A percentile compares a stretch with the other conserved stretches of the same genome.
These are phyloP conservation scores for Heliconius erato DNA, from an alignment of 2,888 invertebrate species.

Conservation along the genomic window DNA sequence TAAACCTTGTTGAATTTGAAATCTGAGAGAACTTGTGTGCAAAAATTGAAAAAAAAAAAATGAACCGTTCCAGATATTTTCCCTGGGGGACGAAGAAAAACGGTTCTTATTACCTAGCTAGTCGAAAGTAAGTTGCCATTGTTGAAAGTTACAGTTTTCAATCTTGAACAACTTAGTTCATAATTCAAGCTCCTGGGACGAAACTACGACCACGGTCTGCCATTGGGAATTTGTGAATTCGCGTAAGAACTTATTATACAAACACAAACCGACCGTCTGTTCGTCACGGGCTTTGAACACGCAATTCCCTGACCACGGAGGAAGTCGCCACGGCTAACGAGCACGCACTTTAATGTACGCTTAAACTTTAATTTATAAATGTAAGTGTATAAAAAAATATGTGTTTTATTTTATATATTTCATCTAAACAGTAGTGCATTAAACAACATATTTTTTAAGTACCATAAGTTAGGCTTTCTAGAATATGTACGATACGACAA, in stretches of 20 bases:
- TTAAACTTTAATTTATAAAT: neutral
- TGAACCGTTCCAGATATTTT: conserved; percentile 44
- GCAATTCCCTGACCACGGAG: conserved; percentile 59
- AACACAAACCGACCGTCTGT: conserved; percentile 51
- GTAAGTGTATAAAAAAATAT: neutral
- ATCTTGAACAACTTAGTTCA: conserved; percentile 73
- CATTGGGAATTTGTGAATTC: conserved; percentile 65
- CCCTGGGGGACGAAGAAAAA: conserved; percentile 66
- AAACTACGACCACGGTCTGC: conserved; percentile 59
- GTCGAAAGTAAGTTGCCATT: conserved; percentile 55
- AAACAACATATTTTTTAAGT: neutral
- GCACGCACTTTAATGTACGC: conserved; percentile 10
- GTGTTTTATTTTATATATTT: neutral
- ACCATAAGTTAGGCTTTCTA: neutral
- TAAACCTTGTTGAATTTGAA: conserved; percentile 59
- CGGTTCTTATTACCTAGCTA: conserved; percentile 53
- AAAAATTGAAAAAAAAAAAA: conserved; percentile 41
- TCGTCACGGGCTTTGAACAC: conserved; percentile 57
- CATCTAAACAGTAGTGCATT: neutral
- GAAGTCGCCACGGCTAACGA: conserved; percentile 33
- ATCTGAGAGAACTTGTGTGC: conserved; percentile 40
- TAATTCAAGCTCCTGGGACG: conserved; percentile 69
- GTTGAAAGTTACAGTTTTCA: conserved; percentile 66
- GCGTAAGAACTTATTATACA: conserved; percentile 53
- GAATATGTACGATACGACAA: neutral